Percentiles rank a stretch among this genome's conserved stretches.
phyloP scores from a whole-genome alignment of 2,797 vertebrate genomes.

The Tokudaia muenninki region DNA sequence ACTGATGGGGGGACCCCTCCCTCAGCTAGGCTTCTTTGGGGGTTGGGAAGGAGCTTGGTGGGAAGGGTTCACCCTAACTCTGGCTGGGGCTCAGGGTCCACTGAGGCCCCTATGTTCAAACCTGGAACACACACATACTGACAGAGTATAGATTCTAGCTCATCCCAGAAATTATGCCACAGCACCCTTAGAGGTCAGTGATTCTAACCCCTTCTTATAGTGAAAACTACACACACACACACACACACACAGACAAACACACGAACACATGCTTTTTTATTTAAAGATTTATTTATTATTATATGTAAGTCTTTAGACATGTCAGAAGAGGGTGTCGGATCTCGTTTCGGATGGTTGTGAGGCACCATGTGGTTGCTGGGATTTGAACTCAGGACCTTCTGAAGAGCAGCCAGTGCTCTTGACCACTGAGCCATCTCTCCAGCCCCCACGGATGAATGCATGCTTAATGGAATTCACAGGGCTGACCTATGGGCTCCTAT shows the following conservation, averaged over 20 bases:
- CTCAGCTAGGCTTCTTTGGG: background rate
- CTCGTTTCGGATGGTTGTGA: too few species aligned
- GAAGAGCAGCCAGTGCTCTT: too few species aligned
- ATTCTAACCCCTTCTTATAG: background rate
- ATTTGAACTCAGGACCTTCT: too few species aligned
- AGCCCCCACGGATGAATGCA: too few species aligned
- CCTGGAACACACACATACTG: background rate
- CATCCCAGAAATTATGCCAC: background rate
- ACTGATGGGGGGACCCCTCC: slow-evolving; percentile 55
- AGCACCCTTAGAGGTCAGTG: background rate
- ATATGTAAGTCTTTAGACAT: too few species aligned
- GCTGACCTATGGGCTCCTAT: background rate
- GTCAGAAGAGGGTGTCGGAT: too few species aligned
- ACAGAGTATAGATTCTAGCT: background rate
- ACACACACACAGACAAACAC: background rate
- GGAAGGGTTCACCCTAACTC: slow-evolving; percentile 37
- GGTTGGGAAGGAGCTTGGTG: background rate
- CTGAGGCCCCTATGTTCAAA: background rate
- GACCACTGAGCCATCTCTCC: too few species aligned
- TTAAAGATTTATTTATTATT: too few species aligned
- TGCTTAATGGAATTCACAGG: background rate
- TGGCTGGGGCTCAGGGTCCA: background rate
- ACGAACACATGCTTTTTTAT: too few species aligned
- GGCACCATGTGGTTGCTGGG: too few species aligned
- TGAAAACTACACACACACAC: background rate